Percentiles rank a stretch among this genome's conserved stretches.
phyloP scores from a whole-genome alignment of 2,797 vertebrate genomes.

The Carapus acus region DNA sequence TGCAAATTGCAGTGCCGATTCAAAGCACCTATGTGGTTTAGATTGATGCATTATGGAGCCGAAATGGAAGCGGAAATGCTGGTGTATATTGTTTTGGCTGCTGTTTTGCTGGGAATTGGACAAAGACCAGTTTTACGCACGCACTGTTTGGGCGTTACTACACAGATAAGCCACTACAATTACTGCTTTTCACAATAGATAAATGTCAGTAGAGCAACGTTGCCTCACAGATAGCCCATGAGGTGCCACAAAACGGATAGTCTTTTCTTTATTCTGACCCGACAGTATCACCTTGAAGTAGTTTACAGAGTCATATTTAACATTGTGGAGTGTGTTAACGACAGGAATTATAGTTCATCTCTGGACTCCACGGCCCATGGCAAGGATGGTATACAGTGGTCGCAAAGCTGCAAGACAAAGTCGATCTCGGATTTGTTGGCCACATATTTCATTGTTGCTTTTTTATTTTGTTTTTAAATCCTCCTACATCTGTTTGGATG shows the following conservation, averaged over 20 bases:
- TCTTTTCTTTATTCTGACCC: background rate
- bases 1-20: slow-evolving; percentile 38
- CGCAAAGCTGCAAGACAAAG: slow-evolving; percentile 6
- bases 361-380: background rate
- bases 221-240: slow-evolving; percentile 1
- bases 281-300: slow-evolving; percentile 2
- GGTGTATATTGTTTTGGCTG: background rate
- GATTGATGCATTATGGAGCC: slow-evolving; percentile 10
- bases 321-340: background rate
- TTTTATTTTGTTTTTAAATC: too few species aligned
- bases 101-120: too few species aligned
- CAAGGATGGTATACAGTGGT: slow-evolving; percentile 6
- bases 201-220: slow-evolving; percentile 39
- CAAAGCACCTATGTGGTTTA: slow-evolving; percentile 25
- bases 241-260: slow-evolving; percentile 18
- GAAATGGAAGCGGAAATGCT: slow-evolving; percentile 19
- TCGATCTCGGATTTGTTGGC: too few species aligned
- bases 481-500: too few species aligned
- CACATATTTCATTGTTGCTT: too few species aligned
- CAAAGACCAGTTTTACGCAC: background rate
- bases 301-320: background rate
- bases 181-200: slow-evolving; percentile 42
- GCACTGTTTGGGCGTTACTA: slow-evolving; percentile 41
- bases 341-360: background rate
- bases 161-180: slow-evolving; percentile 50